Percentiles rank a stretch among this genome's conserved stretches.
Conservation (phyloP, 2,113 vertebrate species). For the Cervus canadensis region DNA sequence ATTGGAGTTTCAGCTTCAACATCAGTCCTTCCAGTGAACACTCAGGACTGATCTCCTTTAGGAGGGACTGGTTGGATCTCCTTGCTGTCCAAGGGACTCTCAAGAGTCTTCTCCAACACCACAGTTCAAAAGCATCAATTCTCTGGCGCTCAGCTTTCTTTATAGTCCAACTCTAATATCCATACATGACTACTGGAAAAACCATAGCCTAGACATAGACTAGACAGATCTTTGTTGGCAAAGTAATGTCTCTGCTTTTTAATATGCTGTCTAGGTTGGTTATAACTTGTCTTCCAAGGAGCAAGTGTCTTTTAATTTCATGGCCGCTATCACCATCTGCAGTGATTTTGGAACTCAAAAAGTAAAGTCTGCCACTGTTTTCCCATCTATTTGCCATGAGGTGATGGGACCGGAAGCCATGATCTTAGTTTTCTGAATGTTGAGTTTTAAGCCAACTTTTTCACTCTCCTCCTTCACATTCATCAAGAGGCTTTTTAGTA, state of each 20-base stretch:
- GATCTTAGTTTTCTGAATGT: neutral
- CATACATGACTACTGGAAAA: neutral
- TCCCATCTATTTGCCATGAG: neutral
- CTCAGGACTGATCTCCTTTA: neutral
- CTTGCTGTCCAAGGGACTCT: neutral
- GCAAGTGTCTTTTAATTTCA: neutral
- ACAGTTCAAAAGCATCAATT: neutral
- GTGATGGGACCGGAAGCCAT: rapidly evolving
- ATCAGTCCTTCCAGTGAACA: neutral
- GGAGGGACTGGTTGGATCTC: neutral
- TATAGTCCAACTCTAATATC: neutral
- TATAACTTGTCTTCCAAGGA: neutral
- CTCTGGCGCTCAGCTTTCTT: rapidly evolving
- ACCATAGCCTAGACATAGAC: neutral
- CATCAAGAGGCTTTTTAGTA: neutral
- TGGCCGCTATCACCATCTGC: neutral
- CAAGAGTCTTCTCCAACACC: neutral
- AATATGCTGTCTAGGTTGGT: neutral
- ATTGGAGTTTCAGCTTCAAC: neutral
- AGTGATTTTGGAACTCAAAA: neutral
- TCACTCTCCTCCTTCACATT: neutral
- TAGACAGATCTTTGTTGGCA: neutral
- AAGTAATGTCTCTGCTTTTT: neutral
- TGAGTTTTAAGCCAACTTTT: neutral
- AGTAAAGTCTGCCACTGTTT: neutral